Base-by-base conservation (phyloP, 1,140 invertebrate genomes). In the Octopus sinensis region DNA sequence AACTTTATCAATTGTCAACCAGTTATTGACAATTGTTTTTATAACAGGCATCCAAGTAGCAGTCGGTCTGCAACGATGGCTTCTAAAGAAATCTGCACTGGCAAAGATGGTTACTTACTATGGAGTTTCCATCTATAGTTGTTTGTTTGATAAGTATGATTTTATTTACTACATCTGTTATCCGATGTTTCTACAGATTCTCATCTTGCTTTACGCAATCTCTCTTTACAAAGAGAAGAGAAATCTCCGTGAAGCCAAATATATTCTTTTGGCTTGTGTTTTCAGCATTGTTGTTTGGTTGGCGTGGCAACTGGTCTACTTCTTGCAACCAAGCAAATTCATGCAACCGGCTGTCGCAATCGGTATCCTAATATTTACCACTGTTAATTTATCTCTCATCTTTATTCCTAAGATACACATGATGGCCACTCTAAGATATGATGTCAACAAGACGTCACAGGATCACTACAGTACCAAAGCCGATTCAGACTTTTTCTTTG, bases 1-100 rank as follows among this genome's bases (percentile, higher is more conserved):
- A 30, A 93, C 94, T 85, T 91, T 94, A 4, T 94, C 93, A 78
- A 92, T 93, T 6, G 91, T 93, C 56, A 88, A 94, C 6, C 93
- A 93, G 81, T 88, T 91, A 7, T 77, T 92, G 4, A 84, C 88
- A 52, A 84, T 92, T 53, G 91, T 93, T 84, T 94, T 94, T 86
- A 92, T 93, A 86, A 88, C 88, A 23, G 88, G 88, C 52, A 92
- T 93, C 4, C 81, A 82, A 54, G 68, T 88, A 9, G 85, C 87
- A 4, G 82, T 88, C 52, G 84, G 86, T 5, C 83, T 86, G 4
- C 86, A 88, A 80, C 86, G 85, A 81, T 87, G 86, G 85, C 75
- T 84, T 10, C 54, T 85, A 76, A 84, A 83, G 73, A 76, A 30
- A 43, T 84, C 85, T 43, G 77, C 83, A n/a, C 51, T 85, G 10